Evolutionary conservation across 35 echinoderm and acorn worm species (phyloP), one percentile per base, ranked within the genome.

Genomic region (Holothuria glaberrima): DNA sequence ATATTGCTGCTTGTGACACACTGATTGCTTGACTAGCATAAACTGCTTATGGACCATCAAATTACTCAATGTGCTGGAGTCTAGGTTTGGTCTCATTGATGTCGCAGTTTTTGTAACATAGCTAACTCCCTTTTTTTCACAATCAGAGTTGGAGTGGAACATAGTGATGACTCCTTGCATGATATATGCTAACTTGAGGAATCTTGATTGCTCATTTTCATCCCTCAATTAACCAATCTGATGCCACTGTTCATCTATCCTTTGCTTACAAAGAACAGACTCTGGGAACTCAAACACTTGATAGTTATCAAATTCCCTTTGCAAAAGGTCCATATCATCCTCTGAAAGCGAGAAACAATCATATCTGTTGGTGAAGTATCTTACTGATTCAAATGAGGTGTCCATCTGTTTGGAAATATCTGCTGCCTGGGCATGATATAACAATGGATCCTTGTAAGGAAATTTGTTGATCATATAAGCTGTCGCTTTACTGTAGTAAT

Each of bases 391-490:
- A 78, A 78, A 78, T 21, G 74, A 78, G 50, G 33, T 78, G 18
- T 78, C 44, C 44, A 50, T 14, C 4, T 77, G 73, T 46, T 77
- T 77, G 26, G 73, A 36, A 77, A 46, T 77, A 48, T 75, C 33
- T 36, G 71, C 73, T 46, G 35, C 73, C 73, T 77, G n/a, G n/a
- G n/a, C n/a, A 75, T 75, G 71, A 75, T 75, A 75, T 17, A 75
- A 44, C 32, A 75, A 75, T 75, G 71, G 71, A 6, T 75, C 71
- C 31, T 75, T 75, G 71, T 75, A 75, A 35, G 71, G 34, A 41
- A 75, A 75, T 75, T 75, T 46, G 22, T 41, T 75, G 16, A 75
- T 75, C 71, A 75, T 75, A 41, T 75, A 75, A 14, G 71, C 22
- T 75, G 18, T 75, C 2, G 71, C 71, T 75, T 75, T 75, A 41